These are phyloP conservation scores for Carassius carassius DNA, from an alignment of 2,113 vertebrate genomes.

Conservation along the genomic window DNA sequence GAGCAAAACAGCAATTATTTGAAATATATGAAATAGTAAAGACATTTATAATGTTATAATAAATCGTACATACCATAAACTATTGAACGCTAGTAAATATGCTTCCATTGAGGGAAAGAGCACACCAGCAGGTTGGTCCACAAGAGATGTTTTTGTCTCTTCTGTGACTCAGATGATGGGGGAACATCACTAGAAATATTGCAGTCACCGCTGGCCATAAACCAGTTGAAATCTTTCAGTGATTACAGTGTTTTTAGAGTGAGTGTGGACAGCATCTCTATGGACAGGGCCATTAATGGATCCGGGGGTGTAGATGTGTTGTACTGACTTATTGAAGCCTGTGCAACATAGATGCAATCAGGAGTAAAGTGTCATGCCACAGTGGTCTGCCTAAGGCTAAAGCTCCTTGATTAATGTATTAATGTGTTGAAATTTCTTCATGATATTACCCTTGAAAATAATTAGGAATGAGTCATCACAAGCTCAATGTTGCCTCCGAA, in stretches of 20 bases:
- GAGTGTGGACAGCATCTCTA: neutral
- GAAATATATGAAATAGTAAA: neutral
- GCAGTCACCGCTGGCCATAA: neutral
- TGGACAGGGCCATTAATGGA: conserved; percentile 11
- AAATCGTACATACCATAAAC: neutral
- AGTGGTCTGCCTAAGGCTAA: conserved; percentile 23
- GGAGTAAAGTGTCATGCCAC: conserved; percentile 33
- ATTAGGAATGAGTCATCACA: conserved; percentile 52
- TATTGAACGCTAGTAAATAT: neutral
- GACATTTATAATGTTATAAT: neutral
- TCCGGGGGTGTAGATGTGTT: conserved; percentile 13
- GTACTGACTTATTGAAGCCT: conserved; percentile 27
- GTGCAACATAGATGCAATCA: neutral
- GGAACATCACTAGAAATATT: no score
- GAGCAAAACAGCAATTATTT: neutral
- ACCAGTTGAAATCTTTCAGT: neutral
- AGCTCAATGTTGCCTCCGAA: conserved; percentile 29
- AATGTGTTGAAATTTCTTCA: conserved; percentile 40
- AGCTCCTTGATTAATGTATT: conserved; percentile 48
- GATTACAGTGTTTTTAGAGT: conserved; percentile 15
- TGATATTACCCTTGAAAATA: conserved; percentile 37
- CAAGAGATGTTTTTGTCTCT: neutral
- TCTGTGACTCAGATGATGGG: no score
- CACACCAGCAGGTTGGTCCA: neutral
- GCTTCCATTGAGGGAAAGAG: neutral